Percentiles rank a stretch among this genome's conserved stretches.
Evolutionary conservation across 2,888 invertebrate species (phyloP).

Genomic region (Eudemis profundana): DNA sequence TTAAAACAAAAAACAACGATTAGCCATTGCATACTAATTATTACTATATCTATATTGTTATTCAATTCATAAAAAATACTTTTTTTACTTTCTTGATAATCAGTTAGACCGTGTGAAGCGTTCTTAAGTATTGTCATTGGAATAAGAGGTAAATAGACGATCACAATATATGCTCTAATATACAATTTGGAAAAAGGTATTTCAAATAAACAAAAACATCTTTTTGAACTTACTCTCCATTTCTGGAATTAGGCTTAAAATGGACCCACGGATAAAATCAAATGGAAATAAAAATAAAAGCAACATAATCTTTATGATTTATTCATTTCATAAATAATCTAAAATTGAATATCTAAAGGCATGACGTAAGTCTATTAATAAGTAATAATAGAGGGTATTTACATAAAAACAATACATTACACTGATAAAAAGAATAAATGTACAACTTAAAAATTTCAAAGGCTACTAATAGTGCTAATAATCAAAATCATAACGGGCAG

Average conservation of each 20-base stretch:
- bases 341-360: slow-evolving; percentile 76
- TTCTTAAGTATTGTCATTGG: slow-evolving; percentile 71
- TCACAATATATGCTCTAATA: slow-evolving; percentile 40
- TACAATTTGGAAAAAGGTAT: slow-evolving; percentile 48
- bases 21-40: neutral
- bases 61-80: neutral
- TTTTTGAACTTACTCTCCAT: slow-evolving; percentile 53
- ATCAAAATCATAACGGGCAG: slow-evolving; percentile 22
- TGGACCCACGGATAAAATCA: slow-evolving; percentile 65
- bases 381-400: slow-evolving; percentile 69
- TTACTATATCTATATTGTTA: neutral
- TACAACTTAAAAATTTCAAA: slow-evolving; percentile 77
- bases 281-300: slow-evolving; percentile 58
- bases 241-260: slow-evolving; percentile 55
- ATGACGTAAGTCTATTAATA: slow-evolving; percentile 73
- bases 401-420: slow-evolving; percentile 73
- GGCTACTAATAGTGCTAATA: slow-evolving; percentile 46
- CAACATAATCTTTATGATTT: slow-evolving; percentile 75
- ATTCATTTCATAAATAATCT: slow-evolving; percentile 82
- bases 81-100: neutral
- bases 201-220: slow-evolving; percentile 33
- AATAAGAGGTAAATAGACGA: slow-evolving; percentile 63
- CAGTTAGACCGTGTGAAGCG: slow-evolving; percentile 22
- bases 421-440: slow-evolving; percentile 71
- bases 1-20: neutral